Percentiles rank a stretch among this genome's conserved stretches.
Evolutionary conservation across 2,797 vertebrate genomes (phyloP).

Genomic region (Sebastes nivosus): DNA sequence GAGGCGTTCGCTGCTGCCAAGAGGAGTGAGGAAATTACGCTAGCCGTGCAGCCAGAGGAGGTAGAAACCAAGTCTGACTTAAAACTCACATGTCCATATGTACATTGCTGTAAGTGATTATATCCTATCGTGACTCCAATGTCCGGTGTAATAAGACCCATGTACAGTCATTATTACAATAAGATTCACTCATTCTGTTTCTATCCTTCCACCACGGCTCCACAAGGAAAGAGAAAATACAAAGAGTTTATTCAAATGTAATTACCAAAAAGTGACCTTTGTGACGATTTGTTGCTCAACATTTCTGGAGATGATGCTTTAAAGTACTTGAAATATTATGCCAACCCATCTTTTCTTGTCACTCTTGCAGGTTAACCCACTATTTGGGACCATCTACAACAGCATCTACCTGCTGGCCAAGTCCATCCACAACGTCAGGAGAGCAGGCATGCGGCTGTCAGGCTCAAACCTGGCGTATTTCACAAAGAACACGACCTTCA

Average conservation of each 20-base stretch:
- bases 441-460: constrained; percentile 76
- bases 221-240: not conserved
- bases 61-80: constrained; percentile 60
- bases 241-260: not conserved
- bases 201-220: not conserved
- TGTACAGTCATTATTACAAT: not conserved
- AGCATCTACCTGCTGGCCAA: constrained; percentile 90
- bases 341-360: constrained; percentile 28
- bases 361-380: constrained; percentile 86
- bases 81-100: not conserved
- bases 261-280: not conserved
- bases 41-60: constrained; percentile 79
- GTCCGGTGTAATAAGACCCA: not conserved
- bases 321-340: not conserved
- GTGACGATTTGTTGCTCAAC: not conserved
- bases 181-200: not conserved
- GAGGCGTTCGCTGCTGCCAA: constrained; percentile 84
- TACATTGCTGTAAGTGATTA: not conserved
- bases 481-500: constrained; percentile 87
- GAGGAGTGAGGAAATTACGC: constrained; percentile 78
- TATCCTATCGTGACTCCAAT: not conserved
- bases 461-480: constrained; percentile 85
- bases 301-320: not conserved
- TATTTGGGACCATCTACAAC: constrained; percentile 96
- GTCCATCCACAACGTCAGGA: constrained; percentile 85